Evolutionary conservation across 2,113 vertebrate species (phyloP), one percentile per base, ranked within the genome.

Genomic region (Myotis yumanensis): DNA sequence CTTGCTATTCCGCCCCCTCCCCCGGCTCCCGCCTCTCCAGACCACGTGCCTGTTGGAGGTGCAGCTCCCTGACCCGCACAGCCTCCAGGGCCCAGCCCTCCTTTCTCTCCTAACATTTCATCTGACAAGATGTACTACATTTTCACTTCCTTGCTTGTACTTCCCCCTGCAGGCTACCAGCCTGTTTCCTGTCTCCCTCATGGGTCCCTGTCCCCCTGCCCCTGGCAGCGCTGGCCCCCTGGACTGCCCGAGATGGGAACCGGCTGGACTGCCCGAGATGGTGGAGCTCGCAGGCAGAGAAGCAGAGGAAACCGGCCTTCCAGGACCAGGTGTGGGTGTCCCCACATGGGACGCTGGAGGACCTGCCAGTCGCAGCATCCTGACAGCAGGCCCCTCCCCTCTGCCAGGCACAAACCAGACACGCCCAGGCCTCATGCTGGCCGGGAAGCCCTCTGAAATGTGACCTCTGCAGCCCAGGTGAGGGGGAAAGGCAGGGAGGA

Each of bases 391-490:
- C 7, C 52, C 28, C 35, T 20, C 23, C 68, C 46, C 48, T 68
- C 35, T 14, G 52, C 51, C 57, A 76, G 71, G 37, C 51, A 40
- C 11, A 54, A 82, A 37, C 12, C 14, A 48, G 37, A 66, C 72
- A 52, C 14, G 46, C 52, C 51, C 51, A 25, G 48, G 23, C 66
- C 54, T 72, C 35, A 48, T 5, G 0, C 46, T 11, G 40, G 11
- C 22, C 9, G 1, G 11, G 8, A 52, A 30, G 17, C 2, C 40
- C 30, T 80, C 14, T 0, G 0, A 14, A 51, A 16, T 3, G 11
- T 1, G 32, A 5, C n/a, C 46, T 86, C 32, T 8, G 43, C 17
- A 18, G 62, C 46, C 54, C 51, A 16, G 35, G 43, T 20, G 4
- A 17, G 35, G 46, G 3, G 23, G 54, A 4, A 9, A 73, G 32